These are phyloP conservation scores for Pao palembangensis DNA, from an alignment of 2,113 vertebrate genomes.

Conservation along the genomic window DNA sequence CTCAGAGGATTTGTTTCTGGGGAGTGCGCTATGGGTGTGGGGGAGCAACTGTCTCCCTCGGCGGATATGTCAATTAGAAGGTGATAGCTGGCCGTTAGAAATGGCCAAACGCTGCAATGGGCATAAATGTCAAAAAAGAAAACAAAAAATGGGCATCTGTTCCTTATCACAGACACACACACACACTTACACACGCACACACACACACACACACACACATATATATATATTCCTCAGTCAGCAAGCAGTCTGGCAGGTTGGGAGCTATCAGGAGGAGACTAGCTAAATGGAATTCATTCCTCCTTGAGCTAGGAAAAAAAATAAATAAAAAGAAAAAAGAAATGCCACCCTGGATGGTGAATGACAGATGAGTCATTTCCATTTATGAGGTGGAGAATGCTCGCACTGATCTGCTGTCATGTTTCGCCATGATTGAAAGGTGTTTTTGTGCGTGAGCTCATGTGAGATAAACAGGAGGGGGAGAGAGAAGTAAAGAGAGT, in stretches of 20 bases:
- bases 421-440: constrained; percentile 47
- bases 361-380: constrained; percentile 66
- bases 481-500: constrained; percentile 12
- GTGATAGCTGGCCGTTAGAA: constrained; percentile 22
- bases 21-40: too few relatives aligned
- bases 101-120: constrained; percentile 13
- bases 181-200: too few relatives aligned
- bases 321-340: constrained; percentile 30
- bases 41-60: constrained; percentile 3
- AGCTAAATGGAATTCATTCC: constrained; percentile 53
- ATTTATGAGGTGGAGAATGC: constrained; percentile 60
- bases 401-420: constrained; percentile 60
- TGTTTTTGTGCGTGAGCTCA: constrained; percentile 39
- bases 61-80: constrained; percentile 41
- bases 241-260: constrained; percentile 14
- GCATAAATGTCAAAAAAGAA: constrained; percentile 45
- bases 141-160: constrained; percentile 18
- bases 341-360: constrained; percentile 63
- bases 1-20: constrained; percentile 34
- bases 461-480: constrained; percentile 27
- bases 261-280: constrained; percentile 34
- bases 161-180: constrained; percentile 18
- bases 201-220: neutral
- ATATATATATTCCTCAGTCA: constrained; percentile 28
- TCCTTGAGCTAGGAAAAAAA: constrained; percentile 21